A percentile compares a stretch with the other conserved stretches of the same genome.
These are phyloP conservation scores for Epizoanthus scotinus DNA, from an alignment of 92 coral and sea anemone species.

Conservation along the genomic window DNA sequence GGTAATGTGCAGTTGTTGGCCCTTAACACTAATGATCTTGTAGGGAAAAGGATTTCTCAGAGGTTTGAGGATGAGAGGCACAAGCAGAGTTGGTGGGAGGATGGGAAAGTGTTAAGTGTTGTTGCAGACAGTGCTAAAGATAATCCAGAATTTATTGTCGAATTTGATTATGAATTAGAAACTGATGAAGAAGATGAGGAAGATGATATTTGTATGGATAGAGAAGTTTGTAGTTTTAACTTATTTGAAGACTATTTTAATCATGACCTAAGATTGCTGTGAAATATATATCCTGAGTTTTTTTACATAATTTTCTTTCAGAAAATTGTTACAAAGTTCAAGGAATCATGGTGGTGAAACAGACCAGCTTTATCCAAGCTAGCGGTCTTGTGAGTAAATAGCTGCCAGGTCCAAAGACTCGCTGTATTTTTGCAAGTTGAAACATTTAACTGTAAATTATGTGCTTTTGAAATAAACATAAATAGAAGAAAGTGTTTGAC, in stretches of 20 bases:
- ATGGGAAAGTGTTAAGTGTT: conserved; percentile 42
- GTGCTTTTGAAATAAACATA: too few relatives aligned
- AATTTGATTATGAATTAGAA: conserved; percentile 32
- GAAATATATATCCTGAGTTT: too few relatives aligned
- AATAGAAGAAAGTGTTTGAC: too few relatives aligned
- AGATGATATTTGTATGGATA: conserved; percentile 7
- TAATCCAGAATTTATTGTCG: conserved; percentile 31
- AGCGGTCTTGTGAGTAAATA: conserved; percentile 32
- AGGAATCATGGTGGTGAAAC: conserved; percentile 26
- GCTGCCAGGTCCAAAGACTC: conserved; percentile 15
- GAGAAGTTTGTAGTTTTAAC: conserved; percentile 34
- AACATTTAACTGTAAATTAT: too few relatives aligned
- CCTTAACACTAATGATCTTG: conserved; percentile 8
- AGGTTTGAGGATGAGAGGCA: conserved; percentile 41
- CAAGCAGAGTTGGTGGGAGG: conserved; percentile 48
- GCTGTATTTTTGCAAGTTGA: too few relatives aligned
- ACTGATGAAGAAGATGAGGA: conserved; percentile 16
- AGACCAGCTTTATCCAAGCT: conserved; percentile 31
- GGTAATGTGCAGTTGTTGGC: conserved; percentile 18
- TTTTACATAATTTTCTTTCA: conserved; percentile 6
- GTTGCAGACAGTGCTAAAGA: conserved; percentile 7
- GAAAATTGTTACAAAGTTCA: conserved; percentile 7
- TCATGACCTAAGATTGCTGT: conserved; percentile 13
- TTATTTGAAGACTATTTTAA: conserved; percentile 33
- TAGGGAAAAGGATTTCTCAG: conserved; percentile 37